Evolutionary conservation across 2,797 vertebrate species (phyloP), one percentile per base, ranked within the genome.

Genomic region (Adelosebastes latens): DNA sequence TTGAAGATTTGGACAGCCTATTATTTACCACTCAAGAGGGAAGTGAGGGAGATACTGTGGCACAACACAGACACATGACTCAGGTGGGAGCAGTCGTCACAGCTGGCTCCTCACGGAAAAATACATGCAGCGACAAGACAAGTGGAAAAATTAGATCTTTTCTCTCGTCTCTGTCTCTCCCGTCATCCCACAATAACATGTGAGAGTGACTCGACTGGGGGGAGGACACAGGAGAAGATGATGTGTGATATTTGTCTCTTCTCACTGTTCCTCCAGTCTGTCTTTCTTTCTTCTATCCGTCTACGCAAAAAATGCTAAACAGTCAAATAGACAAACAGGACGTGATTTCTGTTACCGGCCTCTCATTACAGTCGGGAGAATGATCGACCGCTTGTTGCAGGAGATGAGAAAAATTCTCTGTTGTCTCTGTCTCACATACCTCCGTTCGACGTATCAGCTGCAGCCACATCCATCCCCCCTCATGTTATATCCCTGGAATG

Each of bases 1-100:
- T 64, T 53, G 66, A 61, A 69, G 34, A 36, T 70, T 65, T 79
- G 69, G 79, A 72, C 72, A 85, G 69, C 59, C 63, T 83, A 75
- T 85, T 80, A 82, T 88, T 88, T 83, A 63, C 27, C 75, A 56
- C 52, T 85, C 59, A 61, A 58, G 58, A 70, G 55, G 18, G 61
- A 73, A 75, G 79, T 56, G 61, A 70, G 52, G 56, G 71, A 42
- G 64, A 83, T 49, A 69, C 49, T 75, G 73, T 68, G 66, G 66
- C 70, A 82, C 55, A 79, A 58, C 65, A 61, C 61, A 75, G 74
- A 88, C 82, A 80, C 74, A 75, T 70, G 83, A 88, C 49, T 89
- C 82, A 84, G 72, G 70, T 66, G 63, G 80, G 61, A 84, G 73
- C 59, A 69, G 71, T 67, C 24, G 4, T 79, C 83, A 81, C 83